Evolutionary conservation across 2,113 vertebrate genomes (phyloP).

Genomic region (human): DNA sequence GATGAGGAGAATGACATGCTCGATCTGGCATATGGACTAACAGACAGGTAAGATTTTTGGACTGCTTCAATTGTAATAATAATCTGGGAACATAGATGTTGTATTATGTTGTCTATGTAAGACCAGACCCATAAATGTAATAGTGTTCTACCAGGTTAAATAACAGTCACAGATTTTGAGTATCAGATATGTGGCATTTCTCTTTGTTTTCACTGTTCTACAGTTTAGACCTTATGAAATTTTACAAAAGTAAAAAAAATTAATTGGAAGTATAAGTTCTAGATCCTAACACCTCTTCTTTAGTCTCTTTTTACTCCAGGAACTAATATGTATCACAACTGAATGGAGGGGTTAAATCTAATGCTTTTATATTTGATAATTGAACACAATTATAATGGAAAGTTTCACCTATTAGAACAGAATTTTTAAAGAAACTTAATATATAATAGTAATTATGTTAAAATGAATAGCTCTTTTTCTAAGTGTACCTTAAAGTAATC

Average conservation of each 20-base stretch:
- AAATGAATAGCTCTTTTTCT: conserved; percentile 50
- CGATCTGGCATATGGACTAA: conserved; percentile 94
- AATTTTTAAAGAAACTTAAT: conserved; percentile 48
- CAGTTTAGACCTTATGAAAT: neutral
- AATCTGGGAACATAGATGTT: neutral
- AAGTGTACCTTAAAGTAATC: conserved; percentile 28
- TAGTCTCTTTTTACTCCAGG: conserved; percentile 48
- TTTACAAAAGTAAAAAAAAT: conserved; percentile 20
- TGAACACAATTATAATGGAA: conserved; percentile 60
- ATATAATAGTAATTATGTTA: conserved; percentile 35
- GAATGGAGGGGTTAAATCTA: neutral
- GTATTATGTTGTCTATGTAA: neutral
- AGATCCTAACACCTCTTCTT: conserved; percentile 27
- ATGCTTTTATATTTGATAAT: conserved; percentile 57
- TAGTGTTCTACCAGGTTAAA: neutral
- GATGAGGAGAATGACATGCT: conserved; percentile 99
- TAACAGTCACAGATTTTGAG: neutral
- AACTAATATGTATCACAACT: conserved; percentile 53
- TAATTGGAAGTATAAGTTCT: conserved; percentile 3
- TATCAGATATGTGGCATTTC: neutral
- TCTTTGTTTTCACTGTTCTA: neutral
- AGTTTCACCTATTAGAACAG: conserved; percentile 43
- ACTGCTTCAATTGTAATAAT: neutral
- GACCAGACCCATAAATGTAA: neutral
- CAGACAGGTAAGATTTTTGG: conserved; percentile 90